phyloP scores from a whole-genome alignment of 92 coral and sea anemone genomes.

The Bergia sp. region DNA sequence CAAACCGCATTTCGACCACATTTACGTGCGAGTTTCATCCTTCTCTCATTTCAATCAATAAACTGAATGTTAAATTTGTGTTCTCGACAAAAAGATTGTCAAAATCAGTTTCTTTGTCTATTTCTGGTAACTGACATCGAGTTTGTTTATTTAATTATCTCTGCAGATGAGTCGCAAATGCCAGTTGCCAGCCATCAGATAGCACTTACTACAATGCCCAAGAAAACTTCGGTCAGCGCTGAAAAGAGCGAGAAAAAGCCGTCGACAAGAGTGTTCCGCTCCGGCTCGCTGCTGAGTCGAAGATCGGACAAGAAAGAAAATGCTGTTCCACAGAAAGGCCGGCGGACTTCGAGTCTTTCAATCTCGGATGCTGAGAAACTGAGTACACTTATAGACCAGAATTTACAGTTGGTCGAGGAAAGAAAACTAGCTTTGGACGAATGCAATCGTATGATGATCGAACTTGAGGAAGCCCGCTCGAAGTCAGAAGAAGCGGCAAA shows the following conservation, averaged over 20 bases:
- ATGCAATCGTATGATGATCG: slow-evolving; percentile 65
- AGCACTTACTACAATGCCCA: slow-evolving; percentile 70
- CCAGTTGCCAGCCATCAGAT: slow-evolving; percentile 40
- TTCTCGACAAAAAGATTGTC: background rate
- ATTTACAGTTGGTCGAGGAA: slow-evolving; percentile 68
- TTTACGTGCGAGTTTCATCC: slow-evolving; percentile 27
- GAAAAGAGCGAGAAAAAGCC: slow-evolving; percentile 62
- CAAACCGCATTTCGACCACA: slow-evolving; percentile 8
- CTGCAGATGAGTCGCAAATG: slow-evolving; percentile 34
- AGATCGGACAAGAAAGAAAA: slow-evolving; percentile 61
- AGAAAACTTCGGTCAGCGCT: slow-evolving; percentile 69
- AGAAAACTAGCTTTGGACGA: slow-evolving; percentile 68
- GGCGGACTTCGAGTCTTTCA: slow-evolving; percentile 65
- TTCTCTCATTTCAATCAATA: slow-evolving; percentile 10
- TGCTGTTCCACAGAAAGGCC: slow-evolving; percentile 51
- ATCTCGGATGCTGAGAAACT: slow-evolving; percentile 74
- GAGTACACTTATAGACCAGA: slow-evolving; percentile 62
- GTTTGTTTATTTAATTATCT: slow-evolving; percentile 9
- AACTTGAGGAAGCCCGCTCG: slow-evolving; percentile 68
- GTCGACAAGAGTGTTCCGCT: slow-evolving; percentile 73
- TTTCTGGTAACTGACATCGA: slow-evolving; percentile 40
- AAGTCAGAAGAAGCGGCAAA: slow-evolving; percentile 66
- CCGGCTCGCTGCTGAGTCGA: slow-evolving; percentile 79
- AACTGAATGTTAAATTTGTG: background rate
- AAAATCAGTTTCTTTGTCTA: background rate